Base-by-base conservation (phyloP, 2,113 vertebrate genomes). In the Carassius gibelio region DNA sequence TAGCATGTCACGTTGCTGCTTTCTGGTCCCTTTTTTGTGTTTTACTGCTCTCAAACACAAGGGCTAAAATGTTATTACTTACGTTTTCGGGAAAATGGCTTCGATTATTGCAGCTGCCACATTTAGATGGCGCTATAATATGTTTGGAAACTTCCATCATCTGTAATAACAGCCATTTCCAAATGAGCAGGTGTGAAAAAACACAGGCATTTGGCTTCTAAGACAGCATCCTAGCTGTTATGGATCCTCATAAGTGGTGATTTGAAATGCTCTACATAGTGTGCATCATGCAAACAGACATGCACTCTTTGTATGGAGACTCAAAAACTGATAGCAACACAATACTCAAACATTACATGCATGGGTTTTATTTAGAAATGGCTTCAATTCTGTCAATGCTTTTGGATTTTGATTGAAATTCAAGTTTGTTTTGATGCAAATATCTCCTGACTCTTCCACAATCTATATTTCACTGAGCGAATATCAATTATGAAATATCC, bases 1-100 rank as follows among this genome's bases (percentile, higher is more conserved):
- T 55, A 55, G 45, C 9, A 5, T n/a, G 38, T 26, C 68, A 75
- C 5, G 21, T 59, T n/a, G 5, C 14, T 61, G 66, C 52, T 17
- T 42, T 72, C 42, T n/a, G 6, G 59, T 4, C 78, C n/a, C 38
- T 30, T 66, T 10, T 84, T 59, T 85, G 34, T 84, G 11, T 66
- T 34, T 88, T 64, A 90, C n/a, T 88, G 61, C 80, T 42, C 42
- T 42, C 42, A 42, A 8, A 42, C 42, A 42, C 42, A 82, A 6
- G 4, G 10, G 48, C 64, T 19, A 38, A 21, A 71, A 52, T 21
- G 5, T 14, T 17, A 55, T 82, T 30, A 71, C 48, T 50, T 30
- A n/a, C 75, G 36, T 81, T 7, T n/a, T 50, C 17, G 55, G 8
- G 45, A n/a, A 85, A 85, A 81, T 82, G 38, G 26, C 80, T 62